These are phyloP conservation scores for Remorina albescens DNA, from an alignment of 2,797 vertebrate species.

Conservation along the genomic window DNA sequence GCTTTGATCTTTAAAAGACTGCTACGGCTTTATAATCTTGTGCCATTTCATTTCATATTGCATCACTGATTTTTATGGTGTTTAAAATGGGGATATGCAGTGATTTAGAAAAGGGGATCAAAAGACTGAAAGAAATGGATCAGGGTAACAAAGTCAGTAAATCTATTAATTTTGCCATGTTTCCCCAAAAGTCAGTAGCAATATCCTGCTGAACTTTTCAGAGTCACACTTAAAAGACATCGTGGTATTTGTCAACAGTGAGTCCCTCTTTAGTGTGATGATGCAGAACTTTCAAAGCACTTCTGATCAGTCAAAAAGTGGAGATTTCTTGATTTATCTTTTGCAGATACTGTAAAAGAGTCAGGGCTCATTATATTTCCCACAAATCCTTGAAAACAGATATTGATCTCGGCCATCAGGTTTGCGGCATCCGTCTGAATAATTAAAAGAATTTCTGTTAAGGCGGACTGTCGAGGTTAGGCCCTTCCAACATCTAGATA, in stretches of 20 bases:
- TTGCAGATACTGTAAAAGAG: neutral
- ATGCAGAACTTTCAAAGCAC: neutral
- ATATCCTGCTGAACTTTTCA: neutral
- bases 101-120: neutral
- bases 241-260: neutral
- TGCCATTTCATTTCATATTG: constrained; percentile 12
- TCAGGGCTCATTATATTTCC: constrained; percentile 5
- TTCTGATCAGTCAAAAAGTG: neutral
- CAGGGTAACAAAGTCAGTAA: neutral
- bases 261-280: neutral
- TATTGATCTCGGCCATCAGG: neutral
- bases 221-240: neutral
- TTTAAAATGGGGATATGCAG: neutral
- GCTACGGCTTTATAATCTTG: constrained; percentile 9
- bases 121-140: neutral
- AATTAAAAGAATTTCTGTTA: constrained; percentile 16
- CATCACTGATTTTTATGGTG: neutral
- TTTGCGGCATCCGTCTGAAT: neutral
- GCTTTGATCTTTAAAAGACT: constrained; percentile 23
- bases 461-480: neutral
- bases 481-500: neutral
- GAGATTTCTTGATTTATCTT: neutral
- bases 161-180: too few species aligned
- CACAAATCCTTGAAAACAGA: neutral
- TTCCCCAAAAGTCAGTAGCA: neutral